These are phyloP conservation scores for Plebejus melissa DNA, from an alignment of 2,888 invertebrate genomes.

Conservation along the genomic window DNA sequence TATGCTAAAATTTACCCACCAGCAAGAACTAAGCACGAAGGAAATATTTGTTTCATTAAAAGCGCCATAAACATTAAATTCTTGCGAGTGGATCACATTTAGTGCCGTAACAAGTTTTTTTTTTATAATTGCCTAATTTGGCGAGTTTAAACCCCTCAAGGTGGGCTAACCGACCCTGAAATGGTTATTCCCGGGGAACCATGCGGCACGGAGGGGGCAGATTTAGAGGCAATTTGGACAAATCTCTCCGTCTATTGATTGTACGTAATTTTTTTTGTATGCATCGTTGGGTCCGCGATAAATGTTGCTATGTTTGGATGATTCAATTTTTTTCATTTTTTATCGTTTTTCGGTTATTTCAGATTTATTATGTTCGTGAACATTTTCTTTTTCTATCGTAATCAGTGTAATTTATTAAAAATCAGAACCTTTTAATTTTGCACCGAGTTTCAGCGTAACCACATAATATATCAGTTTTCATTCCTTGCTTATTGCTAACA, in stretches of 20 bases:
- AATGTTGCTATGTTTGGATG: conserved; percentile 28
- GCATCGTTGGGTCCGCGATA: conserved; percentile 53
- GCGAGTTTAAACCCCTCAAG: conserved; percentile 56
- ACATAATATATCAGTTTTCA: background rate
- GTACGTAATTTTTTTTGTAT: conserved; percentile 53
- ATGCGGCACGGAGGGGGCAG: conserved; percentile 50
- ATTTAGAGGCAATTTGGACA: conserved; percentile 59
- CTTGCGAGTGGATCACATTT: background rate
- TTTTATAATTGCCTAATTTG: conserved; percentile 68
- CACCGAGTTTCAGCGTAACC: background rate
- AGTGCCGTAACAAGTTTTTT: conserved; percentile 15
- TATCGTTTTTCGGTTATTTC: background rate
- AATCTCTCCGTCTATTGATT: conserved; percentile 58
- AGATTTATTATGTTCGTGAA: no score
- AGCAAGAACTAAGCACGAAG: background rate
- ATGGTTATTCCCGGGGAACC: conserved; percentile 56
- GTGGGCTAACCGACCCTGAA: conserved; percentile 67
- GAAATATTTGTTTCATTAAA: background rate
- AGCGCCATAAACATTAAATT: background rate
- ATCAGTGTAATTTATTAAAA: background rate
- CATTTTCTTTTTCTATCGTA: background rate
- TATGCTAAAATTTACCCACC: no score
- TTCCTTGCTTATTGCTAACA: background rate
- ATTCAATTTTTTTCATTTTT: background rate
- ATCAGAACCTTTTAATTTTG: no score